Conservation (phyloP, 2,113 vertebrate species). For the Carassius gibelio region DNA sequence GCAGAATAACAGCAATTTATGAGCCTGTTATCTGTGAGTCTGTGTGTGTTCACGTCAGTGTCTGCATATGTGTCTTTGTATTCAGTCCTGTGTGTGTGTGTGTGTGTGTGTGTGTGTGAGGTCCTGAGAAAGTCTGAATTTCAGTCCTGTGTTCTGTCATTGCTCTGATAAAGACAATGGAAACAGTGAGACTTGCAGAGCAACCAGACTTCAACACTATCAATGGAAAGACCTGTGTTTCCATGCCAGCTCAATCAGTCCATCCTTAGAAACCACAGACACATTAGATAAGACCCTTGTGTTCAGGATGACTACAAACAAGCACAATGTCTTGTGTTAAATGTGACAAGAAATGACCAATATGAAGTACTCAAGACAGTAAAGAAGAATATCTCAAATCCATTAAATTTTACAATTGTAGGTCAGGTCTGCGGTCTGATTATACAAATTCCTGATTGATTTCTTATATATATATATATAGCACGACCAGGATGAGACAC, state of each 20-base stretch:
- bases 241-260: conserved; percentile 62
- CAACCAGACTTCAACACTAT: conserved; percentile 38
- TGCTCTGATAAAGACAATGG: conserved; percentile 71
- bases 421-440: too few species aligned
- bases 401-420: too few species aligned
- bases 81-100: conserved; percentile 33
- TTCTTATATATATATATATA: not conserved
- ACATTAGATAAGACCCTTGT: conserved; percentile 9
- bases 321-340: not conserved
- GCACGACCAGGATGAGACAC: not conserved
- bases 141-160: conserved; percentile 66
- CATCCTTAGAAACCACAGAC: conserved; percentile 59
- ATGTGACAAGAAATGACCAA: not conserved
- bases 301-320: conserved; percentile 11
- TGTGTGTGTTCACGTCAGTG: conserved; percentile 42
- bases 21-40: conserved; percentile 30
- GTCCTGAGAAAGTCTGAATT: conserved; percentile 71
- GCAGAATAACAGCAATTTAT: conserved; percentile 14
- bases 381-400: too few species aligned
- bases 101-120: conserved; percentile 60
- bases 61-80: conserved; percentile 42
- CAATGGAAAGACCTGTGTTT: conserved; percentile 22
- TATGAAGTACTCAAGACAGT: not conserved
- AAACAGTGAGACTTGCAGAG: conserved; percentile 72
- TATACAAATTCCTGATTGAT: too few species aligned